Evolutionary conservation across 92 coral and sea anemone species (phyloP), one percentile per base, ranked within the genome.

Genomic region (Umimayanthus chanpuru): DNA sequence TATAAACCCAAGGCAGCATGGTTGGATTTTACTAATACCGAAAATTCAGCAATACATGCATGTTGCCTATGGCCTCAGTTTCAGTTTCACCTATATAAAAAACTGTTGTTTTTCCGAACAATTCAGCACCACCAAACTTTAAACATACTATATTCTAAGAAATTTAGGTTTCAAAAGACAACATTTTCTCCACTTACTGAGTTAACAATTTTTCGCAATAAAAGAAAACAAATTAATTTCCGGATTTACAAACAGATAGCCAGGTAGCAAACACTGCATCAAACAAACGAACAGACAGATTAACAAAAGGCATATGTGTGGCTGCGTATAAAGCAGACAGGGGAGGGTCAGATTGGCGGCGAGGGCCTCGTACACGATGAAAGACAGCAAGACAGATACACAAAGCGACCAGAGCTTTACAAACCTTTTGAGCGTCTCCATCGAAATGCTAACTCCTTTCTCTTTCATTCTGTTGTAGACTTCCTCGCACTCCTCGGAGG

Each of bases 351-450:
- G 47, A 32, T 20, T 61, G 25, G 68, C 23, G 5, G 25, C 4
- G 68, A 61, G 25, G 6, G 26, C 25, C 26, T 20, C 68, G 5
- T 18, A 61, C n/a, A 61, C 68, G 7, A 61, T 4, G 28, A 75
- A 38, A 16, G 7, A 39, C 43, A 4, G 28, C 30, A 23, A 29
- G 11, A 68, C 32, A 71, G 11, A 71, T 5, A 71, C 10, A 71
- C 41, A 71, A 4, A 29, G 18, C 25, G 25, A 61, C 10, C 1
- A 26, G 50, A 39, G 10, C 2, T 18, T 14, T 73, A 32, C 78
- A 28, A 12, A 94, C 98, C 98, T 92, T 79, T 92, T 95, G 53
- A 95, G 87, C 28, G 98, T 95, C 12, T 93, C 93, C 98, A 95
- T 95, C 36, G 98, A 93, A 4, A 95, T 85, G 61, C 84, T 87